Percentiles rank a stretch among this genome's conserved stretches.
Conservation (phyloP, 2,113 vertebrate genomes). For the Prolemur simus region DNA sequence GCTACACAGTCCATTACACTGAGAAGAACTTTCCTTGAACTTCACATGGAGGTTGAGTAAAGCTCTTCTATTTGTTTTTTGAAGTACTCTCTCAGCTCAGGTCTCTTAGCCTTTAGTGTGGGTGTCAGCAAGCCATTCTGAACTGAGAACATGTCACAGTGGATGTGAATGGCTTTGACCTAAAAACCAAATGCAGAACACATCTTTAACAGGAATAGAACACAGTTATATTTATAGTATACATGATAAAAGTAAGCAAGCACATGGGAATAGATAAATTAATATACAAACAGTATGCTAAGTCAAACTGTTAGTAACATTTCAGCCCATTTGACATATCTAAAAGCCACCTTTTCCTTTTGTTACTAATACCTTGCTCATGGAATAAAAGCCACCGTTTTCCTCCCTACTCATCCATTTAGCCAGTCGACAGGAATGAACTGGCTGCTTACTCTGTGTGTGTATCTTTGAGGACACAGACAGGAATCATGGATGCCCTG, state of each 20-base stretch:
- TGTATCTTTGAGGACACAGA: neutral
- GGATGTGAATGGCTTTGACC: conserved; percentile 98
- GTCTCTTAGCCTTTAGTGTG: conserved; percentile 96
- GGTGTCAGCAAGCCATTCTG: conserved; percentile 97
- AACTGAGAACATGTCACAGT: conserved; percentile 96
- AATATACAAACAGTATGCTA: neutral
- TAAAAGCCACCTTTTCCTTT: neutral
- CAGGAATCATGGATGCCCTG: neutral
- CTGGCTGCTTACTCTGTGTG: neutral
- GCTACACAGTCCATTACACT: conserved; percentile 81
- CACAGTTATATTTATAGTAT: conserved; percentile 6
- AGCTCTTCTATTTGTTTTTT: conserved; percentile 94
- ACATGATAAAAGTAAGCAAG: conserved; percentile 4
- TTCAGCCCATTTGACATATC: neutral
- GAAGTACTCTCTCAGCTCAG: conserved; percentile 96
- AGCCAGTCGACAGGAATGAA: neutral
- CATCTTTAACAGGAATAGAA: conserved; percentile 51
- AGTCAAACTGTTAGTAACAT: neutral
- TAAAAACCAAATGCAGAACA: conserved; percentile 77
- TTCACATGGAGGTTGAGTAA: conserved; percentile 95
- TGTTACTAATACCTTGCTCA: too few species aligned
- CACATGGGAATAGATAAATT: neutral
- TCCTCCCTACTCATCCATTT: neutral
- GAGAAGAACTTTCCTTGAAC: conserved; percentile 68
- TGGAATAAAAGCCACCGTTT: too few species aligned